phyloP scores from a whole-genome alignment of 23 tunicate species.

The Styela clava region DNA sequence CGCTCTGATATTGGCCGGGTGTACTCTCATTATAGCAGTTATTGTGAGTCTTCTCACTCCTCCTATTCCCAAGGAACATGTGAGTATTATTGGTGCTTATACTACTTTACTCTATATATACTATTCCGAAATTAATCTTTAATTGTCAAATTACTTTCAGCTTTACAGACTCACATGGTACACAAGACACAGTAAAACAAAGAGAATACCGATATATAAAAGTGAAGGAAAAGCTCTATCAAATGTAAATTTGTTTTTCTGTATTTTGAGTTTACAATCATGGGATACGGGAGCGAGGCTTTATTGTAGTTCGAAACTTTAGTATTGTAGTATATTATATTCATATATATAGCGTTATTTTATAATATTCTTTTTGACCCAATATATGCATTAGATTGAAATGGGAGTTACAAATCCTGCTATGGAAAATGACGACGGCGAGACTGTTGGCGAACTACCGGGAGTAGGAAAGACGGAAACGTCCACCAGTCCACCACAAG shows the following conservation, averaged over 20 bases:
- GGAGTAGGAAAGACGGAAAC: neutral
- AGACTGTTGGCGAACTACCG: neutral
- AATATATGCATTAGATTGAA: neutral
- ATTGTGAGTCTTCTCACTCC: conserved; percentile 76
- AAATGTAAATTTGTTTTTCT: neutral
- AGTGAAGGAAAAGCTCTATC: conserved; percentile 15
- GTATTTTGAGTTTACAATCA: too few relatives aligned
- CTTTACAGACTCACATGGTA: conserved; percentile 68
- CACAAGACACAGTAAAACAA: conserved; percentile 55
- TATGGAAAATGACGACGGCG: conserved; percentile 7
- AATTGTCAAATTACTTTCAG: conserved; percentile 16
- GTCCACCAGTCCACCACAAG: neutral
- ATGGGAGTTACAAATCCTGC: neutral
- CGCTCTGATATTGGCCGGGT: conserved; percentile 48
- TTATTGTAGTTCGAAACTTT: too few relatives aligned
- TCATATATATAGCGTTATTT: too few relatives aligned
- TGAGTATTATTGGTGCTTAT: conserved; percentile 57
- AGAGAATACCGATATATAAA: conserved; percentile 39
- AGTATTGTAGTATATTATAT: too few relatives aligned
- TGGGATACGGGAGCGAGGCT: too few relatives aligned
- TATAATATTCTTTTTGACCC: too few relatives aligned
- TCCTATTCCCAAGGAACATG: conserved; percentile 65
- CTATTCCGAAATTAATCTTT: neutral
- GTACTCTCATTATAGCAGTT: conserved; percentile 43
- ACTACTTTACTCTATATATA: neutral